These are phyloP conservation scores for Lineus longissimus DNA, from an alignment of 1,140 invertebrate genomes.

Conservation along the genomic window DNA sequence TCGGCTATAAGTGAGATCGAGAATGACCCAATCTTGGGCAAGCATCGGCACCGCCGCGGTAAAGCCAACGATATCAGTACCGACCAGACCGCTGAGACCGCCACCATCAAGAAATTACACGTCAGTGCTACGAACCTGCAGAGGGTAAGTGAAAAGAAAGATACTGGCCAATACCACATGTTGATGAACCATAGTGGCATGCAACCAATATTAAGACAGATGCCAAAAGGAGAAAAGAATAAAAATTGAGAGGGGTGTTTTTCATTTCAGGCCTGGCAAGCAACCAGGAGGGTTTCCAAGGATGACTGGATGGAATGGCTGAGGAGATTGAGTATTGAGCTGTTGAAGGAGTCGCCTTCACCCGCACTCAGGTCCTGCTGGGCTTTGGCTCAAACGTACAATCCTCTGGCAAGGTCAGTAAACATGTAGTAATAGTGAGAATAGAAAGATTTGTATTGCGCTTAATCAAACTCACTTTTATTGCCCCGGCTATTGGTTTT, in stretches of 20 bases:
- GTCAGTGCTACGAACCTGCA: conserved; percentile 80
- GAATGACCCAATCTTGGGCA: conserved; percentile 46
- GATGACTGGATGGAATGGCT: conserved; percentile 99
- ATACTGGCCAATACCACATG: background rate
- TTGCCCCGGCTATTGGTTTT: no score
- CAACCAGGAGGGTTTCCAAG: conserved; percentile 83
- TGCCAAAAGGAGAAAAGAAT: no score
- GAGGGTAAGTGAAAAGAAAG: conserved; percentile 52
- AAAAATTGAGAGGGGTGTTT: no score
- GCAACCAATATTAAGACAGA: no score
- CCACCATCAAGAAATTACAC: conserved; percentile 61
- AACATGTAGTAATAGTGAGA: background rate
- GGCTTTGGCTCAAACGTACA: conserved; percentile 88
- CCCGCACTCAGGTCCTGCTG: conserved; percentile 85
- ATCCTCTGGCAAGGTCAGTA: conserved; percentile 71
- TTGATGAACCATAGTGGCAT: no score
- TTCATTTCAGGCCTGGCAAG: conserved; percentile 70
- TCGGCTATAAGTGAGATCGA: conserved; percentile 51
- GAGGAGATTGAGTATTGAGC: conserved; percentile 80
- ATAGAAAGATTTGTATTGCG: conserved; percentile 14
- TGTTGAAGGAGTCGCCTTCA: conserved; percentile 93
- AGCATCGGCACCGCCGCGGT: conserved; percentile 28
- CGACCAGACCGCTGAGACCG: conserved; percentile 35
- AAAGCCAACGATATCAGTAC: conserved; percentile 28
- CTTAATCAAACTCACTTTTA: no score